phyloP scores from a whole-genome alignment of 2,113 vertebrate species.

The Bettongia penicillata region DNA sequence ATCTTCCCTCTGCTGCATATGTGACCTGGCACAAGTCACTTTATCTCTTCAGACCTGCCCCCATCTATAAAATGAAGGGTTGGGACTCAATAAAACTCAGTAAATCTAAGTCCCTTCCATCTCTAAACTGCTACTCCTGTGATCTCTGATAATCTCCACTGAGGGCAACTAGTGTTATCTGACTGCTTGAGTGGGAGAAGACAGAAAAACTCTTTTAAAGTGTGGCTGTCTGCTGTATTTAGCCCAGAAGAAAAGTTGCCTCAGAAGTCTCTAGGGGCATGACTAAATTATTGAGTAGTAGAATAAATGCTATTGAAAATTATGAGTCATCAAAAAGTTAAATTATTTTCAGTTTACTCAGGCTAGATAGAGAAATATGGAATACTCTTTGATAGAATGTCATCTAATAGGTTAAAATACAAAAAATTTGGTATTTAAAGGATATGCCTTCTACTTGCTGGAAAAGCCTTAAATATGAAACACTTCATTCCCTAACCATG shows the following conservation, averaged over 20 bases:
- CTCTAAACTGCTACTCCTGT: background rate
- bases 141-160: slow-evolving; percentile 25
- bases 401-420: background rate
- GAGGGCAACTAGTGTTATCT: background rate
- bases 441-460: background rate
- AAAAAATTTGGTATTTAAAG: slow-evolving; percentile 45
- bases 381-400: background rate
- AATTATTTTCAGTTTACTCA: slow-evolving; percentile 10
- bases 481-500: slow-evolving; percentile 35
- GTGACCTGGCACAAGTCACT: background rate
- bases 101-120: background rate
- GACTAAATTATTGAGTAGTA: background rate
- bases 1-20: too few relatives aligned
- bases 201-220: background rate
- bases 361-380: background rate
- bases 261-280: background rate
- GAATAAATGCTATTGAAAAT: background rate
- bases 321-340: slow-evolving; percentile 11
- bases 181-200: background rate
- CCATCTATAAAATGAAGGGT: too few relatives aligned
- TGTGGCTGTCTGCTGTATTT: background rate
- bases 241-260: background rate
- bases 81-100: background rate
- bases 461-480: background rate
- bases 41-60: too few relatives aligned